Evolutionary conservation across 2,113 vertebrate species (phyloP), one percentile per base, ranked within the genome.

Genomic region (Ibidorhyncha struthersii): DNA sequence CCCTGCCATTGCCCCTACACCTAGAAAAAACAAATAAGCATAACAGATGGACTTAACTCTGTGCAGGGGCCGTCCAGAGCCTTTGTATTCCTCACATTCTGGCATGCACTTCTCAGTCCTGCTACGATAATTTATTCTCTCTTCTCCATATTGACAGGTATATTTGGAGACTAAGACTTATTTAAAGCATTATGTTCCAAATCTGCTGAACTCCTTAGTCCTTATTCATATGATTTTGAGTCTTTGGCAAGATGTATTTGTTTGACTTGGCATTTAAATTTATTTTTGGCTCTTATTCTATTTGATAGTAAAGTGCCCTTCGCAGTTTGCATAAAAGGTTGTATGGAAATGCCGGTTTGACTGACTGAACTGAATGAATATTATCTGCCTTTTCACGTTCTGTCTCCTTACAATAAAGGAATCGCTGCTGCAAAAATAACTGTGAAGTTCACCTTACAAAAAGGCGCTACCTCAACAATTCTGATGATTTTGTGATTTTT

Each of bases 221-320:
- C 38, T 95, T 92, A 90, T 83, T 96, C 82, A 91, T 82, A 62
- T 38, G 36, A 90, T 88, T 93, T 82, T 84, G 90, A 83, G 63
- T 53, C 70, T 93, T 93, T 95, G 94, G 90, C 86, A 92, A 92
- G 83, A 71, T 8, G 3, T 17, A 55, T 74, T 93, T 95, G 95
- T 95, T 96, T 97, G 72, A 93, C 61, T 97, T 97, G 94, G 94
- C 92, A 67, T 80, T 85, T 92, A 69, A 82, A 53, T 20, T 25
- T 50, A 50, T 89, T 91, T 92, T 90, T 82, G 62, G 65, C 29
- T 91, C 93, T 94, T 74, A 40, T 84, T 84, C 52, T 81, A 41
- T 89, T 94, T 87, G 87, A 96, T 94, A 96, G 87, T 82, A 81
- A 96, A 93, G 47, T 59, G 74, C 71, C 41, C 43, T 86, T 92